A percentile compares a stretch with the other conserved stretches of the same genome.
phyloP scores from a whole-genome alignment of 2,888 invertebrate genomes.

The Heteromyza rotundicornis region DNA sequence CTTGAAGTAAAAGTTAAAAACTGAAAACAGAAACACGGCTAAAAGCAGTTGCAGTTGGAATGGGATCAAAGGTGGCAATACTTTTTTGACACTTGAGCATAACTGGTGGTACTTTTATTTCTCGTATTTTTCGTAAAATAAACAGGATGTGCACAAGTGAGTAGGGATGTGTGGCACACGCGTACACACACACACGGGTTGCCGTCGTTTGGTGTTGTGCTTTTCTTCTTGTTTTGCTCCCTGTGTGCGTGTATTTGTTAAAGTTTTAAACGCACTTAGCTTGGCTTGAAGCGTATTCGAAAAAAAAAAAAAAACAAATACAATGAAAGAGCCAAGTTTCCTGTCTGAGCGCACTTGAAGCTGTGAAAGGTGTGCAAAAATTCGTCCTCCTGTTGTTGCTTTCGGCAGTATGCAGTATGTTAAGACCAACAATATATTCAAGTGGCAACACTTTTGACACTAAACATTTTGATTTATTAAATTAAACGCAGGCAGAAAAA shows the following conservation, averaged over 20 bases:
- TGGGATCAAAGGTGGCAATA: conserved; percentile 10
- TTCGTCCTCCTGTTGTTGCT: not conserved
- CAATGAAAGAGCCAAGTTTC: conserved; percentile 21
- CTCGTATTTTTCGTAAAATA: conserved; percentile 2
- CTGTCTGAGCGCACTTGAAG: conserved; percentile 18
- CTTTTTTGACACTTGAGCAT: conserved; percentile 38
- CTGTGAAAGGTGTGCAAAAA: not conserved
- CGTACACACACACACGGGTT: not conserved
- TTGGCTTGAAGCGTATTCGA: too few relatives aligned
- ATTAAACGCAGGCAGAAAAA: too few relatives aligned
- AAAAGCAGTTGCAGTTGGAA: not conserved
- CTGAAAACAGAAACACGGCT: conserved; percentile 26
- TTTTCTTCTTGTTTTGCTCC: not conserved
- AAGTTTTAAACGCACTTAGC: conserved; percentile 21
- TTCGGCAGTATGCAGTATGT: not conserved
- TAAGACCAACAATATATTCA: too few relatives aligned
- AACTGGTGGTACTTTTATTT: conserved; percentile 33
- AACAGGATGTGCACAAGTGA: conserved; percentile 2
- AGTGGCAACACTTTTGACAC: not conserved
- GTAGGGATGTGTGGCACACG: conserved; percentile 19
- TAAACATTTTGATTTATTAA: not conserved
- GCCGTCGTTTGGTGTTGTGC: not conserved
- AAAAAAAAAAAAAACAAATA: too few relatives aligned
- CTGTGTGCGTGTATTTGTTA: not conserved
- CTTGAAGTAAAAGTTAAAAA: conserved; percentile 43